A percentile compares a stretch with the other conserved stretches of the same genome.
phyloP scores from a whole-genome alignment of 2,113 vertebrate genomes.

The Corydoras sp. region DNA sequence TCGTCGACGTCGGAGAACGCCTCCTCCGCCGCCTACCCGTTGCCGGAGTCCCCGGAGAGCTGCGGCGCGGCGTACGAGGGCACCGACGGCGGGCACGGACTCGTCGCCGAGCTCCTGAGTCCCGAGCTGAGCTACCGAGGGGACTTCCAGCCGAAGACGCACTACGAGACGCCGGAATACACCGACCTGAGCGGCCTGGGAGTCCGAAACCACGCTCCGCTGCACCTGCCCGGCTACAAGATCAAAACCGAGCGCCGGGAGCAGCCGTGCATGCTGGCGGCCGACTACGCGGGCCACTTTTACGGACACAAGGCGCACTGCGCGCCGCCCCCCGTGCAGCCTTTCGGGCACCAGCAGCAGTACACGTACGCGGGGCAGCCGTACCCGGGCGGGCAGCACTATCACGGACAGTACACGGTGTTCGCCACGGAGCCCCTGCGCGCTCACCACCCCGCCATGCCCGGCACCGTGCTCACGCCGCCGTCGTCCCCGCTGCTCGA shows the following conservation, averaged over 20 bases:
- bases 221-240: conserved; percentile 51
- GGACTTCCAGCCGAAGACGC: too few species aligned
- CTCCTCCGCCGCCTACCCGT: conserved; percentile 61
- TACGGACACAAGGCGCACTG: conserved; percentile 62
- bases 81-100: conserved; percentile 67
- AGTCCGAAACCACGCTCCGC: too few species aligned
- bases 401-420: too few species aligned
- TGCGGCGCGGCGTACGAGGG: conserved; percentile 57
- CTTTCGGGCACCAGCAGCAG: conserved; percentile 50
- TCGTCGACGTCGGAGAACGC: conserved; percentile 36
- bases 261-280: conserved; percentile 76
- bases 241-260: conserved; percentile 76
- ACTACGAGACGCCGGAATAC: too few species aligned
- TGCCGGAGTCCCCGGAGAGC: conserved; percentile 86
- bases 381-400: too few species aligned
- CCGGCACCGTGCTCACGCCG: conserved; percentile 76
- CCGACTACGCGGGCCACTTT: conserved; percentile 61
- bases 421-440: conserved; percentile 59
- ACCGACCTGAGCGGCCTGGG: too few species aligned
- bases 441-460: conserved; percentile 62
- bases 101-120: conserved; percentile 82
- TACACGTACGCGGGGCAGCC: conserved; percentile 40
- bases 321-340: conserved; percentile 35
- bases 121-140: conserved; percentile 60
- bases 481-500: conserved; percentile 82